phyloP scores from a whole-genome alignment of 2,113 vertebrate species.

The Suncus etruscus region DNA sequence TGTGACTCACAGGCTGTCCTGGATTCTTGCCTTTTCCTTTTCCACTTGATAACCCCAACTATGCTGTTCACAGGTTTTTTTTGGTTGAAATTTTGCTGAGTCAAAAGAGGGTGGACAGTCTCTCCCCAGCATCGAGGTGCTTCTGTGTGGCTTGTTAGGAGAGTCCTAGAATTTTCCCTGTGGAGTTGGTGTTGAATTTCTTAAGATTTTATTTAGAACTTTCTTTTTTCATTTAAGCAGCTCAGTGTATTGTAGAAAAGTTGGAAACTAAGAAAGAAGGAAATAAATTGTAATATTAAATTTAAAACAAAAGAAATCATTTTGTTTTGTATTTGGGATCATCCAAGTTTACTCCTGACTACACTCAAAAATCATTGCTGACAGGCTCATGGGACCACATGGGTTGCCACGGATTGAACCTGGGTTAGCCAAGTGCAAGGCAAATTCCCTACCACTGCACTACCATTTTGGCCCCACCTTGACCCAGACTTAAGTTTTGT shows the following conservation, averaged over 20 bases:
- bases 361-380: too few species aligned
- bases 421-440: too few species aligned
- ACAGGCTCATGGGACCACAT: too few species aligned
- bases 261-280: constrained; percentile 52
- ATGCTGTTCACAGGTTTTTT: neutral
- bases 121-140: neutral
- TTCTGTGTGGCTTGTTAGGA: neutral
- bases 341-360: too few species aligned
- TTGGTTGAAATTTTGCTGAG: neutral
- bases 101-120: neutral
- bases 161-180: too few species aligned
- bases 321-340: too few species aligned
- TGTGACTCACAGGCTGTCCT: too few species aligned
- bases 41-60: neutral
- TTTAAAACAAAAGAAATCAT: too few species aligned
- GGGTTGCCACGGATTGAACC: too few species aligned
- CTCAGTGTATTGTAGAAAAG: constrained; percentile 2
- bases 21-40: neutral
- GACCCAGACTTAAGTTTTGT: neutral
- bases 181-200: neutral
- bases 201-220: constrained; percentile 41
- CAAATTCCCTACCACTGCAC: too few species aligned
- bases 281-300: neutral
- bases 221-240: neutral
- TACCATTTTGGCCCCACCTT: neutral